Base-by-base conservation (phyloP, 2,888 invertebrate genomes). In the Diachrysia chrysitis region DNA sequence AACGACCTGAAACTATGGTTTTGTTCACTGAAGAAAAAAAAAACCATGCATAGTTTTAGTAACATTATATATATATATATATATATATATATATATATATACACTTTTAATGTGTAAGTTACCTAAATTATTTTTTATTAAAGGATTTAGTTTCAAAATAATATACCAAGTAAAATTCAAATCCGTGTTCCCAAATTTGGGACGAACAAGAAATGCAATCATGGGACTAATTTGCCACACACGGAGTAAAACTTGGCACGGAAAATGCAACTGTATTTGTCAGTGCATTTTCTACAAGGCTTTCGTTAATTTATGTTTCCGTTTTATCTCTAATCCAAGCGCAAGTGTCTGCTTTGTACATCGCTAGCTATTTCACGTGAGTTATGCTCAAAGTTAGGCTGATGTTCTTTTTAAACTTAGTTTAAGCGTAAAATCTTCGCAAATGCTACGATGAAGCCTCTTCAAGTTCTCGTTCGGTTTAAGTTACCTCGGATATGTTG, bases 221-320 rank as follows among this genome's bases (percentile, higher is more conserved):
- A 65, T 65, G 53, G 17, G 46, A 57, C 66, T 77, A 77, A 79
- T 76, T 76, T 68, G 70, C 66, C 59, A 61, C 74, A 56, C 53
- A 66, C 57, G 60, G 14, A 63, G 59, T 67, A 62, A 67, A 69
- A 76, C 76, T 85, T 83, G 84, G 85, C 82, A 84, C 76, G 68
- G 72, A 78, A 79, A 84, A 81, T 84, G 81, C 85, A 83, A 76
- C 77, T 70, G 81, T 80, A 78, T 76, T 71, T 75, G 79, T 82
- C 78, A 75, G 64, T 58, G 71, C 66, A 73, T 78, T 69, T 63
- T 71, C 78, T 71, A 55, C 57, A 32, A 72, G 81, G 87, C 85
- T 85, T 81, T 69, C 53, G 73, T 63, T 86, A 89, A 90, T 89
- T 87, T 90, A 89, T 87, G 73, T 72, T 62, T 25, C 19, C 63